Evolutionary conservation across 1,140 invertebrate species (phyloP).

Genomic region (Caenorhabditis remanei): DNA sequence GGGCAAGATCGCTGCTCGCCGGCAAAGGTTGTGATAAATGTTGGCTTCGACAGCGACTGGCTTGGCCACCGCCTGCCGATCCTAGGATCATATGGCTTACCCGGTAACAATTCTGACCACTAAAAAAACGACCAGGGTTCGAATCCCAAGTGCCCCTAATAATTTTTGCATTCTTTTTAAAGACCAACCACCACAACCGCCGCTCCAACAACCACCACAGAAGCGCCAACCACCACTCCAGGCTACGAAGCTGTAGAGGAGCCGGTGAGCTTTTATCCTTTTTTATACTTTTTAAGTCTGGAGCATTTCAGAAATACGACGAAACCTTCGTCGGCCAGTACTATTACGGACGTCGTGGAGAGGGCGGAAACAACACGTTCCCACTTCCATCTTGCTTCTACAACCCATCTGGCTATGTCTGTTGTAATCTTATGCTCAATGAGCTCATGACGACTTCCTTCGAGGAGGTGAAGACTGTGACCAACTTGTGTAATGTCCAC

Average conservation of each 20-base stretch:
- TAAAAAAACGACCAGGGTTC: neutral
- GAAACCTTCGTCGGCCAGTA: constrained; percentile 45
- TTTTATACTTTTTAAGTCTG: no score
- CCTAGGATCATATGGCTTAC: no score
- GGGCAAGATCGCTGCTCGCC: no score
- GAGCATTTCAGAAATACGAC: constrained; percentile 42
- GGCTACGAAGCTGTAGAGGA: constrained; percentile 29
- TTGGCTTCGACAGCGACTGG: no score
- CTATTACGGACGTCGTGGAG: constrained; percentile 30
- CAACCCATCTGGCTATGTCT: constrained; percentile 67
- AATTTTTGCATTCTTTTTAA: neutral
- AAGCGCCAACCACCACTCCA: neutral
- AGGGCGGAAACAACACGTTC: constrained; percentile 52
- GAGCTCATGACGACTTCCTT: constrained; percentile 66
- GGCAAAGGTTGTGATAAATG: no score
- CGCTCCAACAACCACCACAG: neutral
- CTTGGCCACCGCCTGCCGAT: no score
- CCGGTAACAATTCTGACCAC: no score
- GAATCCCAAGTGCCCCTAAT: neutral
- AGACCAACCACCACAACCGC: constrained; percentile 25
- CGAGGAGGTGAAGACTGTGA: constrained; percentile 26
- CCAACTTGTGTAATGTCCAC: constrained; percentile 62
- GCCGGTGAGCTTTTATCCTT: no score
- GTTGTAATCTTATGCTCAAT: constrained; percentile 65
- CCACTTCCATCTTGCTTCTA: constrained; percentile 68